Conservation (phyloP, 2,113 vertebrate genomes). For the Jacana jacana region DNA sequence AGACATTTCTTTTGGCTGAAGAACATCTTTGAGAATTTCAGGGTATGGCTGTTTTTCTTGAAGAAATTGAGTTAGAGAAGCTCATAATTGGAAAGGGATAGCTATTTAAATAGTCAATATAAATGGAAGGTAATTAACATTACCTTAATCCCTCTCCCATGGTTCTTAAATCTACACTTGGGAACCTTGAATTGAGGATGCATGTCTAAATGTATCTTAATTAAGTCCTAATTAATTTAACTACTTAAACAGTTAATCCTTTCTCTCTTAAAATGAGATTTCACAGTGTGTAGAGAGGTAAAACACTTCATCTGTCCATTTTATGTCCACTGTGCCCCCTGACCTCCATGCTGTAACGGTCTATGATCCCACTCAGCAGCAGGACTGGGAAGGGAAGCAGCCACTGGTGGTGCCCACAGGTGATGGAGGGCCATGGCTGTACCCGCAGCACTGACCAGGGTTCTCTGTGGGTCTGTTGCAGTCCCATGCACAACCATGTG, state of each 20-base stretch:
- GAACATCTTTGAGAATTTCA: background rate
- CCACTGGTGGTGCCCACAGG: fast-evolving
- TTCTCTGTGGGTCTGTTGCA: background rate
- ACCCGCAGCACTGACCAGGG: fast-evolving
- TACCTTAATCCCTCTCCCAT: background rate
- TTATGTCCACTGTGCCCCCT: fast-evolving
- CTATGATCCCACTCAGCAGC: background rate
- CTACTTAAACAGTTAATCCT: background rate
- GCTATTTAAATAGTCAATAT: background rate
- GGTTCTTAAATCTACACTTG: constrained; percentile 26
- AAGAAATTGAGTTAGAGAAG: background rate
- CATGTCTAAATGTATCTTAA: constrained; percentile 26
- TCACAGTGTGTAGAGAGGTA: background rate
- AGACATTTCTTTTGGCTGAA: background rate
- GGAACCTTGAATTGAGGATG: constrained; percentile 2
- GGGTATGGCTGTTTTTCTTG: background rate
- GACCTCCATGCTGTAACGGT: fast-evolving
- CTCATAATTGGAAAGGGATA: background rate
- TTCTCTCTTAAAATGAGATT: background rate
- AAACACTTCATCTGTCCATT: background rate
- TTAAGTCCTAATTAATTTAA: constrained; percentile 31
- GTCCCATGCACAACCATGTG: fast-evolving
- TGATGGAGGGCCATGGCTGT: fast-evolving
- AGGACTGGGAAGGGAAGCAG: background rate
- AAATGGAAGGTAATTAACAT: constrained; percentile 8